Base-by-base conservation (phyloP, 2,888 invertebrate species). In the Calameuta filiformis region DNA sequence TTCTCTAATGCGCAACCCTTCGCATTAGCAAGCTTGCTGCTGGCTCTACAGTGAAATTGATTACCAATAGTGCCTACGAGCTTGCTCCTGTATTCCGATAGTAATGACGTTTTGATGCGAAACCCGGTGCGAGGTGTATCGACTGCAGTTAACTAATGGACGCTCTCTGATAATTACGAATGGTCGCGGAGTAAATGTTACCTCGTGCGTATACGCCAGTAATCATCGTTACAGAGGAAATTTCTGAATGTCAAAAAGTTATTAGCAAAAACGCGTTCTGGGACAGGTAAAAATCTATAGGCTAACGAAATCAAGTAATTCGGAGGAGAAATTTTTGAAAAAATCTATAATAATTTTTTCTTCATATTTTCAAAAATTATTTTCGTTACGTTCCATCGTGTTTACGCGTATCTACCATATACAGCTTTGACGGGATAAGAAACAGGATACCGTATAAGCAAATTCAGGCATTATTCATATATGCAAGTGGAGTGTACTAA, bases 101-200 rank as follows among this genome's bases (percentile, higher is more conserved):
- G 88, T 91, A 91, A 91, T 91, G 91, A 91, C 89, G 90, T 91
- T 91, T 90, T 90, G 91, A 91, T 91, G 90, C 87, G 88, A 86
- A 87, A 86, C 87, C 84, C 87, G 85, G 84, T 83, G 86, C 86
- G 87, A 79, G 84, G 86, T 85, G 87, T 90, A 90, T 90, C 88
- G 90, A 90, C 89, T 90, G 89, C 87, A 89, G 90, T 90, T 90
- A 90, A 91, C 91, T 91, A 91, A 91, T 91, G 91, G 91, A 91
- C 89, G 88, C 90, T 90, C 88, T 86, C 89, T 88, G 90, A 91
- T 91, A 90, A 91, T 91, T 91, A 90, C 90, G 85, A 90, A 88
- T 89, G 86, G 83, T 84, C 86, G 84, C 83, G 82, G 89, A 89
- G 88, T 89, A 89, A 90, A 90, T 89, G 89, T 89, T 87, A 86